Conservation (phyloP, 2,888 invertebrate species). For the Lasius platythorax region DNA sequence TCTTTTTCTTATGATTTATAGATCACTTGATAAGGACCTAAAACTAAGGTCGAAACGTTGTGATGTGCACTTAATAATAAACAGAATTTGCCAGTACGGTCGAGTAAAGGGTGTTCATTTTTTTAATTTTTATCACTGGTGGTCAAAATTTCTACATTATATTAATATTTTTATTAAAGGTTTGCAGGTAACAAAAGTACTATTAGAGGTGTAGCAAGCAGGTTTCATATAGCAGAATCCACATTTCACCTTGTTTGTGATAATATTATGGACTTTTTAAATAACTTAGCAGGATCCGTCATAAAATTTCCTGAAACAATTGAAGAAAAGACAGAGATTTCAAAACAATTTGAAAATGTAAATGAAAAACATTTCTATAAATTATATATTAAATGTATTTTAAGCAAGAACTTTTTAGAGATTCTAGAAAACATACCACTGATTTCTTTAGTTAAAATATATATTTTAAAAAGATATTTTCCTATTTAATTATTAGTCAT, state of each 20-base stretch:
- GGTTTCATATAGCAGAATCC: constrained; percentile 22
- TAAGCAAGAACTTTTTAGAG: background rate
- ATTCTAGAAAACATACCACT: too few species aligned
- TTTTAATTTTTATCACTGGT: too few species aligned
- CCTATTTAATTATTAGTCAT: too few species aligned
- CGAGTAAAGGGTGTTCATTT: too few species aligned
- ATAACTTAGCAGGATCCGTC: background rate
- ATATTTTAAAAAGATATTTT: background rate
- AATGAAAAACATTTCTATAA: constrained; percentile 1
- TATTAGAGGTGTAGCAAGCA: constrained; percentile 8
- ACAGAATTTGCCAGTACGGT: too few species aligned
- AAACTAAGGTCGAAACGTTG: too few species aligned
- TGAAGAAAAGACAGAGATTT: background rate
- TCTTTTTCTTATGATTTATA: too few species aligned
- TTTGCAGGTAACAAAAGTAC: constrained; percentile 29
- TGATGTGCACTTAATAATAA: too few species aligned
- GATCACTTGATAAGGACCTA: too few species aligned
- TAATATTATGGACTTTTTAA: constrained; percentile 12
- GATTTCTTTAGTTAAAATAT: too few species aligned
- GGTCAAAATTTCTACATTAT: too few species aligned
- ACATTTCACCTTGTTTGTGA: constrained; percentile 1
- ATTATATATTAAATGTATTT: constrained; percentile 8
- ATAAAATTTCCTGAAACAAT: constrained; percentile 11
- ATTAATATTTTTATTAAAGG: background rate
- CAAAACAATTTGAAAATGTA: constrained; percentile 9